Percentiles rank a stretch among this genome's conserved stretches.
phyloP scores from a whole-genome alignment of 53 echinoderm and acorn worm species.

The Crossaster papposus region DNA sequence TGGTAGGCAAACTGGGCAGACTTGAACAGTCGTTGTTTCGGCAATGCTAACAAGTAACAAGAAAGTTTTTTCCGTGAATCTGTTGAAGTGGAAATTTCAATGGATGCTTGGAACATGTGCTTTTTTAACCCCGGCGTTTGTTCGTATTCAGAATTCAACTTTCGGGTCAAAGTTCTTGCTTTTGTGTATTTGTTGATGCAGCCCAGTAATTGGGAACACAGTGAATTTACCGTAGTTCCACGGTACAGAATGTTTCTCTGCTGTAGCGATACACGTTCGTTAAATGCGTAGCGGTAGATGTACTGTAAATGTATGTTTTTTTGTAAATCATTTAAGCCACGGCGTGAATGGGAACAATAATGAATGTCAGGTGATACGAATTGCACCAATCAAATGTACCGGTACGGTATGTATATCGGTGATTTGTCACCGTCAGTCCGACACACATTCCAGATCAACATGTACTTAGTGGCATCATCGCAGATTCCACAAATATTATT shows the following conservation, averaged over 20 bases:
- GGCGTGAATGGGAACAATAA: too few species aligned
- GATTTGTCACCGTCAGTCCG: too few species aligned
- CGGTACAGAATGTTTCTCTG: too few species aligned
- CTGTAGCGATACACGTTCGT: too few species aligned
- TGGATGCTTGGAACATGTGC: neutral
- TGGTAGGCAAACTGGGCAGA: slow-evolving; percentile 10
- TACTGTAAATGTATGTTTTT: too few species aligned
- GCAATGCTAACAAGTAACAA: neutral
- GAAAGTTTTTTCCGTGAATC: neutral
- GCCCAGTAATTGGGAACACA: too few species aligned
- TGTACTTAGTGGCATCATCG: neutral
- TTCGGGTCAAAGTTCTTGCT: neutral
- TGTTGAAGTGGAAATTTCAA: neutral
- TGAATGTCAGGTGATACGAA: too few species aligned
- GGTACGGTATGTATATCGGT: too few species aligned
- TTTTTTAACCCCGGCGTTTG: neutral
- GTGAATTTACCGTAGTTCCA: too few species aligned
- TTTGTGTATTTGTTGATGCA: neutral
- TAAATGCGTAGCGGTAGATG: too few species aligned
- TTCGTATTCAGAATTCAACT: neutral
- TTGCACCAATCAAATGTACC: too few species aligned
- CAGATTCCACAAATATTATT: slow-evolving; percentile 25
- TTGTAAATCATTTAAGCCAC: too few species aligned
- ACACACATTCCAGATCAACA: neutral
- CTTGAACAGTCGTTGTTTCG: slow-evolving; percentile 4